Evolutionary conservation across 2,113 vertebrate genomes (phyloP).

Genomic region (Chitala chitala): DNA sequence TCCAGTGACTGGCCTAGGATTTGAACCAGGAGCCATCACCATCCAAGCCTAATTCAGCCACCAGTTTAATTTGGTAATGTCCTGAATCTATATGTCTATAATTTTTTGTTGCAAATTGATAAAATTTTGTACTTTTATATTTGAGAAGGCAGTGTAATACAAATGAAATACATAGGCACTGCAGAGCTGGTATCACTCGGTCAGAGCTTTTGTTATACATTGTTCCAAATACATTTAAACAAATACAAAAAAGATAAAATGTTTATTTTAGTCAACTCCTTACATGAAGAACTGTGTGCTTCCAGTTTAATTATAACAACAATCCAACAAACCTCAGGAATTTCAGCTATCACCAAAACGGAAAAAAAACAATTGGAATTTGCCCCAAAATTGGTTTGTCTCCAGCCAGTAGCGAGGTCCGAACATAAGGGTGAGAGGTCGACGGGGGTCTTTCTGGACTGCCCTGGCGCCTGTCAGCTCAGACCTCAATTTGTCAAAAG

Average conservation of each 20-base stretch:
- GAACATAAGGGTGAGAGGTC: conserved; percentile 69
- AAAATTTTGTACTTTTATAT: too few relatives aligned
- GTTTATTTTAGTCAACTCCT: not conserved
- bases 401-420: conserved; percentile 54
- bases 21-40: too few relatives aligned
- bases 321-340: conserved; percentile 46
- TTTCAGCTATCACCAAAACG: conserved; percentile 59
- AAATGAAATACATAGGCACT: not conserved
- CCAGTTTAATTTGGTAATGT: too few relatives aligned
- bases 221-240: not conserved
- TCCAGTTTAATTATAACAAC: conserved; percentile 64
- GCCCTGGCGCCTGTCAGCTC: conserved; percentile 73
- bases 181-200: not conserved
- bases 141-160: too few relatives aligned
- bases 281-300: conserved; percentile 34
- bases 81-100: too few relatives aligned
- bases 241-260: not conserved
- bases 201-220: too few relatives aligned
- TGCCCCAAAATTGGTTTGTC: conserved; percentile 64
- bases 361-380: conserved; percentile 62
- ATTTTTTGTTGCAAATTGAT: too few relatives aligned
- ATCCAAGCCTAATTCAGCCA: too few relatives aligned
- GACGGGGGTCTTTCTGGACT: conserved; percentile 58
- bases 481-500: conserved; percentile 72
- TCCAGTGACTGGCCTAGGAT: too few relatives aligned